Conservation (phyloP, 1,140 invertebrate genomes). For the Drosophila navojoa region DNA sequence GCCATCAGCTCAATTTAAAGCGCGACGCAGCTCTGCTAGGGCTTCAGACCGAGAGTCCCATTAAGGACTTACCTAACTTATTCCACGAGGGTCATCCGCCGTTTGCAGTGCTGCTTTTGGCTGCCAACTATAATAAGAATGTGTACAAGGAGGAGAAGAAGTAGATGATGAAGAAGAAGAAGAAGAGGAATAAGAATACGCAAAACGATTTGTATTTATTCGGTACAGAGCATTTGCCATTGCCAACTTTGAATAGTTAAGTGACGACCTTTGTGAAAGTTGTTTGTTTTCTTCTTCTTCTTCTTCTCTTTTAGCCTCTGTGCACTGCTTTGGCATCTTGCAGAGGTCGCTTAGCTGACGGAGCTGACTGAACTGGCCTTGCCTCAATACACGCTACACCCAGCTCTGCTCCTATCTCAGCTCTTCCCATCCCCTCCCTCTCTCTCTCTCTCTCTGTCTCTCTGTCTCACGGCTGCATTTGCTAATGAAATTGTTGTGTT, state of each 20-base stretch:
- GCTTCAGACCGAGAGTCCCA: too few relatives aligned
- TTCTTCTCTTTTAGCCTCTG: too few relatives aligned
- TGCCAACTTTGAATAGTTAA: slow-evolving; percentile 16
- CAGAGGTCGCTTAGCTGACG: slow-evolving; percentile 6
- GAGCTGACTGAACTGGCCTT: background rate
- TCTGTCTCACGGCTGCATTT: slow-evolving; percentile 5
- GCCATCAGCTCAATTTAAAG: too few relatives aligned
- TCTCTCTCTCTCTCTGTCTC: too few relatives aligned
- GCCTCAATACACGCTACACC: background rate
- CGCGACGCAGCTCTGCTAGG: too few relatives aligned
- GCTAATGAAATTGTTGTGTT: slow-evolving; percentile 47
- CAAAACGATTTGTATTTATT: background rate
- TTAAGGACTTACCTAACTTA: too few relatives aligned
- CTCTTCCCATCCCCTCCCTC: background rate
- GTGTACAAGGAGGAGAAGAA: too few relatives aligned
- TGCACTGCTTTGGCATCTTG: slow-evolving; percentile 10
- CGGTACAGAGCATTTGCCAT: background rate
- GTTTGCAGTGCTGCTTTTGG: background rate
- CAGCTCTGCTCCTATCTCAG: background rate
- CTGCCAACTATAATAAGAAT: background rate
- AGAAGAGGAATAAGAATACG: background rate
- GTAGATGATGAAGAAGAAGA: too few relatives aligned
- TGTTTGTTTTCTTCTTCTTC: background rate
- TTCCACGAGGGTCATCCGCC: too few relatives aligned
- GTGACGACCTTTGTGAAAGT: slow-evolving; percentile 4